A percentile compares a stretch with the other conserved stretches of the same genome.
Conservation (phyloP, 2,797 vertebrate species). For the Brachyalestes nurse region DNA sequence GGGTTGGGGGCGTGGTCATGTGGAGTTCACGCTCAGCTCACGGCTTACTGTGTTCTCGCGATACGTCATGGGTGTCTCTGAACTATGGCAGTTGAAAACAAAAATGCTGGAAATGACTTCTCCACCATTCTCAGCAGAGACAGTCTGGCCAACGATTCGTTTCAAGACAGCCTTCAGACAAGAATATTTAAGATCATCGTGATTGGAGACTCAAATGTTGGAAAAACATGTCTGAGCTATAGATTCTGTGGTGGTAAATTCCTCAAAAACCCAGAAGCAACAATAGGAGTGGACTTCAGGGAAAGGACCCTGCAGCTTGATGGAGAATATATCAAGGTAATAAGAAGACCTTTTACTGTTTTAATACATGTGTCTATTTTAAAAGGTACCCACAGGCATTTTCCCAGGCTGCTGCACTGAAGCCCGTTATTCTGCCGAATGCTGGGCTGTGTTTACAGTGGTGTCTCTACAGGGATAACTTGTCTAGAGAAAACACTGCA, state of each 20-base stretch:
- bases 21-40: background rate
- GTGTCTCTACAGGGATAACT: background rate
- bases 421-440: background rate
- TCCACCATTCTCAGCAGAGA: constrained; percentile 68
- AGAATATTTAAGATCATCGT: constrained; percentile 95
- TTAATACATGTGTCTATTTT: background rate
- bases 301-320: constrained; percentile 90
- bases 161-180: constrained; percentile 56
- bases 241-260: constrained; percentile 92
- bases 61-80: constrained; percentile 45
- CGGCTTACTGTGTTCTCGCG: constrained; percentile 50
- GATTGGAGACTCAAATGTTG: constrained; percentile 93
- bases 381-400: too few relatives aligned
- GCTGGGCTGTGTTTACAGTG: background rate
- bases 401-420: too few relatives aligned
- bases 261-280: constrained; percentile 91
- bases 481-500: background rate
- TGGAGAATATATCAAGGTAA: constrained; percentile 92
- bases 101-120: constrained; percentile 64
- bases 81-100: constrained; percentile 79
- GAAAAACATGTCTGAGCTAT: constrained; percentile 93
- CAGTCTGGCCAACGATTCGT: constrained; percentile 63
- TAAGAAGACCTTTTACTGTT: background rate
- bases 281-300: constrained; percentile 94
- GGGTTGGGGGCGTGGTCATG: background rate